phyloP scores from a whole-genome alignment of 1,140 invertebrate genomes.

The Platyscapa corneri region DNA sequence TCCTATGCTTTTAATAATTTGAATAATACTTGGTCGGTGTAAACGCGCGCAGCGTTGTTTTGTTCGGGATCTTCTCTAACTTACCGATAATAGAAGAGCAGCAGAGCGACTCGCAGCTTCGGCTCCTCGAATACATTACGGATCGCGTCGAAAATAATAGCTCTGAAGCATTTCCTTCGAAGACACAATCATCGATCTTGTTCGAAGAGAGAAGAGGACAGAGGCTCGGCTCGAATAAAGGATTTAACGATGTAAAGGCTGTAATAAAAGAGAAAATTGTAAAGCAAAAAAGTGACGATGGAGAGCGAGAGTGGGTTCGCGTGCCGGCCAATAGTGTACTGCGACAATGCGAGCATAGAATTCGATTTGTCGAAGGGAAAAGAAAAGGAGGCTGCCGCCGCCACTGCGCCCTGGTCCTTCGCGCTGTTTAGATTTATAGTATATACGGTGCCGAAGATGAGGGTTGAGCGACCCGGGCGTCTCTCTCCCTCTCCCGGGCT shows the following conservation, averaged over 20 bases:
- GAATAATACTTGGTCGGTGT: too few species aligned
- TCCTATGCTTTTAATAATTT: too few species aligned
- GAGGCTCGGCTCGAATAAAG: background rate
- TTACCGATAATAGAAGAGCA: too few species aligned
- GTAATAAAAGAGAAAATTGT: background rate
- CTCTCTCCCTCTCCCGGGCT: background rate
- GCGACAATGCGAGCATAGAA: background rate
- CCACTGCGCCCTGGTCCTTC: background rate
- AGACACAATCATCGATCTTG: background rate
- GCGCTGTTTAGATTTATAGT: background rate
- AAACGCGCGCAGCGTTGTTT: too few species aligned
- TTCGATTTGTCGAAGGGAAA: background rate
- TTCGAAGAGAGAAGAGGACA: background rate
- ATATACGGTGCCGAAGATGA: background rate
- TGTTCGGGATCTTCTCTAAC: too few species aligned
- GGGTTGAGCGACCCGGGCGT: background rate
- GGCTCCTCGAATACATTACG: background rate
- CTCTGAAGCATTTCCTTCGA: background rate
- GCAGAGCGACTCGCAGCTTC: background rate
- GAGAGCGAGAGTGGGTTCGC: background rate
- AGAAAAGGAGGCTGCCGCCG: background rate
- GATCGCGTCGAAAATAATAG: background rate
- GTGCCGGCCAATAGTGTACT: background rate
- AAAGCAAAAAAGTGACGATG: slow-evolving; percentile 1
- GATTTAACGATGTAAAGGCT: slow-evolving; percentile 5